A percentile compares a stretch with the other conserved stretches of the same genome.
Evolutionary conservation across 2,113 vertebrate genomes (phyloP).

Genomic region (Osmerus eperlanus): DNA sequence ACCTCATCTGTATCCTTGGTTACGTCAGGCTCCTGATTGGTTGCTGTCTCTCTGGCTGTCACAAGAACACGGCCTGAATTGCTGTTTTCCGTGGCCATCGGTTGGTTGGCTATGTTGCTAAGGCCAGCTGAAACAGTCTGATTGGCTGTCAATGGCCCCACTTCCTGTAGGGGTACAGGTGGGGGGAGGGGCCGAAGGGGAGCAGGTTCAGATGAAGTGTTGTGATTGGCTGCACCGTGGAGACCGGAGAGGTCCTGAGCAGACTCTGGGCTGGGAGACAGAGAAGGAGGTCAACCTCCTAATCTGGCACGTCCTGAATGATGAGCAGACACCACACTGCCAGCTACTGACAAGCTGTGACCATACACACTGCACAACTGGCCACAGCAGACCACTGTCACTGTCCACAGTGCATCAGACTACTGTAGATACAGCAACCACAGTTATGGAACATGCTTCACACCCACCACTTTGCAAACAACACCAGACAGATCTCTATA

Average conservation of each 20-base stretch:
- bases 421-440: no score
- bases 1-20: slow-evolving; percentile 9
- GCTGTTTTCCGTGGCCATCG: slow-evolving; percentile 4
- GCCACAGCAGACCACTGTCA: no score
- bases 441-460: no score
- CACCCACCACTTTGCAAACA: no score
- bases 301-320: no score
- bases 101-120: background rate
- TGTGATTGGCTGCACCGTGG: slow-evolving; percentile 21
- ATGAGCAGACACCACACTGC: no score
- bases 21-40: background rate
- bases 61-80: slow-evolving; percentile 3
- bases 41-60: slow-evolving; percentile 13
- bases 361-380: no score
- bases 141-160: slow-evolving; percentile 21
- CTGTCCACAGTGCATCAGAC: no score
- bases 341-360: no score
- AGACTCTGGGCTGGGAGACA: slow-evolving; percentile 49
- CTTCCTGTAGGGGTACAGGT: slow-evolving; percentile 41
- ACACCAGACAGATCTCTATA: no score
- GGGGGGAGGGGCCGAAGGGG: background rate
- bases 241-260: background rate
- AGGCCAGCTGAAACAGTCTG: background rate
- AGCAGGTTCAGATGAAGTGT: background rate
- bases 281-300: slow-evolving; percentile 29